A percentile compares a stretch with the other conserved stretches of the same genome.
Evolutionary conservation across 2,797 vertebrate species (phyloP).

Genomic region (Mus spretus): DNA sequence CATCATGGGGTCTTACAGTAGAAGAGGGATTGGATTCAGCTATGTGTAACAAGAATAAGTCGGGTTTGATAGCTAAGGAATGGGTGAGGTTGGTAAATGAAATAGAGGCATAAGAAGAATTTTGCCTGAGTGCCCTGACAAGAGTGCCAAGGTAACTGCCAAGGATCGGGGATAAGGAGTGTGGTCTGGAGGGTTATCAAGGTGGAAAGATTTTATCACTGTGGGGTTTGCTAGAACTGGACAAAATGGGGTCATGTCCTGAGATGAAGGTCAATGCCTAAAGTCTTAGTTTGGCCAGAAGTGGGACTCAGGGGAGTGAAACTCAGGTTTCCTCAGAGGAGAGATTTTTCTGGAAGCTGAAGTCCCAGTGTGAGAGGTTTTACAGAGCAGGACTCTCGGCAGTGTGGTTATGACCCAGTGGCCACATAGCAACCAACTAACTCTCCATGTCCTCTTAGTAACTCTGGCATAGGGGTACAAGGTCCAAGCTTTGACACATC

Average conservation of each 20-base stretch:
- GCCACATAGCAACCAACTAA: accelerated
- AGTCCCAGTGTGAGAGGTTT: no score
- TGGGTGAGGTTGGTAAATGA: not conserved
- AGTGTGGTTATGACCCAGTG: not conserved
- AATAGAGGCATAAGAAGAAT: not conserved
- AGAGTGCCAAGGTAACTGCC: no score
- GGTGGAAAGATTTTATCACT: not conserved
- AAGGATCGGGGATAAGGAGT: not conserved
- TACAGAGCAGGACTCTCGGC: not conserved
- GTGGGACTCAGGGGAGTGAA: not conserved
- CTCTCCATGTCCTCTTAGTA: not conserved
- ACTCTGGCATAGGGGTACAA: not conserved
- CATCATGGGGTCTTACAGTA: not conserved
- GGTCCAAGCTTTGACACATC: not conserved
- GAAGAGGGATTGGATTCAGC: not conserved
- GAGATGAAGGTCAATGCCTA: not conserved
- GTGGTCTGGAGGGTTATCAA: not conserved
- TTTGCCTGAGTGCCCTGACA: not conserved
- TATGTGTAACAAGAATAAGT: not conserved
- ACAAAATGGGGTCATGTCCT: not conserved
- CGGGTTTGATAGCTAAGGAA: not conserved
- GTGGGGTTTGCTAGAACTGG: not conserved
- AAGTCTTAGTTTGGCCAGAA: not conserved
- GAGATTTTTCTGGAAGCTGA: not conserved
- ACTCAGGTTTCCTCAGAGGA: not conserved